Base-by-base conservation (phyloP, 2,888 invertebrate genomes). In the Tenthredo notha region DNA sequence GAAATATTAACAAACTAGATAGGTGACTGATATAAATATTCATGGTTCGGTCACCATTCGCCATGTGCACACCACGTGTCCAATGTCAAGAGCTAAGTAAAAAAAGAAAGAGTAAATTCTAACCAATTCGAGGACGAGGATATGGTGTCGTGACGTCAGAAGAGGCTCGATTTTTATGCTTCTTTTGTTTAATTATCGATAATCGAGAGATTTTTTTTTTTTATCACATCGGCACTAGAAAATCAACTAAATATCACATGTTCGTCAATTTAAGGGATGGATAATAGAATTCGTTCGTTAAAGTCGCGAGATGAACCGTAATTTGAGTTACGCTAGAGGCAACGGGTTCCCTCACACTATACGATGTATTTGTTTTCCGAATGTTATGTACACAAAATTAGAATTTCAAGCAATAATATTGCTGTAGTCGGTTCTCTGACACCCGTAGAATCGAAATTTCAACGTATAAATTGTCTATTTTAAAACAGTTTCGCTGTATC, bases 41-140 rank as follows among this genome's bases (percentile, higher is more conserved):
- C 75, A 47, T 75, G 75, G 47, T 75, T 25, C 1, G 43, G 5
- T 75, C 10, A 40, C 47, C 25, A 10, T n/a, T n/a, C 37, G 33
- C 58, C 78, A 78, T 47, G 78, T 78, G 78, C 18, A n/a, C n/a
- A 54, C 50, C 78, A 78, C 78, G 78, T 54, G 78, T 58, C n/a
- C 54, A 33, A 29, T 33, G 50, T 54, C 77, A 77, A 77, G 78
- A 21, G 78, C 33, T 15, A 21, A 25, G 12, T 61, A 29, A 61
- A 61, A 25, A 61, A 10, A 61, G 21, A 12, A 25, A 25, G 61
- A 29, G 25, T 61, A 61, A 29, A 61, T 61, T 61, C 12, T 61
- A 29, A 61, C 61, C 25, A 61, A 61, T 61, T 25, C 3, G 3
- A 21, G n/a, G 21, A 7, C 21, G 7, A n/a, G 58, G 58, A 61